phyloP scores from a whole-genome alignment of 2,888 invertebrate genomes.

The Odontothrips loti region DNA sequence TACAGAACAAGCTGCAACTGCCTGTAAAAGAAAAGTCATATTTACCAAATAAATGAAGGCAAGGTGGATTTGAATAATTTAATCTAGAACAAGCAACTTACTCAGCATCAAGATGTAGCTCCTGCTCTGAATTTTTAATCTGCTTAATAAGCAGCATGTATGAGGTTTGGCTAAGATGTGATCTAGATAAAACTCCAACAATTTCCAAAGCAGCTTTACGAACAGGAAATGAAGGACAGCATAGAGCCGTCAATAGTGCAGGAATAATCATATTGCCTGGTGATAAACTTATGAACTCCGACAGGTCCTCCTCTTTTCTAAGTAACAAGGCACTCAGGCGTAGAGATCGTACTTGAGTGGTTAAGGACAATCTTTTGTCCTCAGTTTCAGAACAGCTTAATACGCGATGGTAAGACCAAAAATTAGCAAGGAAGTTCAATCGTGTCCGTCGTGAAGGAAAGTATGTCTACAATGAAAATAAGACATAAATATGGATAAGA shows the following conservation, averaged over 20 bases:
- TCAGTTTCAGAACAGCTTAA: neutral
- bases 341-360: neutral
- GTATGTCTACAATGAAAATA: conserved; percentile 35
- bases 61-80: neutral
- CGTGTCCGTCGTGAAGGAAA: conserved; percentile 34
- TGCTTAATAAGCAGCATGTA: conserved; percentile 12
- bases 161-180: neutral
- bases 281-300: conserved; percentile 46
- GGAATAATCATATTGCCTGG: conserved; percentile 50
- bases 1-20: conserved; percentile 52
- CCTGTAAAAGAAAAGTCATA: conserved; percentile 33
- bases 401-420: conserved; percentile 28
- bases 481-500: neutral
- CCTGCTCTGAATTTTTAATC: conserved; percentile 32
- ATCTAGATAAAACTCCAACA: conserved; percentile 45
- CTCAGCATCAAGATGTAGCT: conserved; percentile 38
- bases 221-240: conserved; percentile 53
- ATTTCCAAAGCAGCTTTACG: conserved; percentile 56
- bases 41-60: neutral
- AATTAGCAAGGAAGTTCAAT: conserved; percentile 35
- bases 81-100: conserved; percentile 34
- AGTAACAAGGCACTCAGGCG: neutral
- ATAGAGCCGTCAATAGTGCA: conserved; percentile 56
- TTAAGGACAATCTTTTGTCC: neutral
- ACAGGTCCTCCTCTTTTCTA: neutral